Percentiles rank a stretch among this genome's conserved stretches.
Conservation (phyloP, 2,888 invertebrate species). For the Rhorus exstirpatorius region DNA sequence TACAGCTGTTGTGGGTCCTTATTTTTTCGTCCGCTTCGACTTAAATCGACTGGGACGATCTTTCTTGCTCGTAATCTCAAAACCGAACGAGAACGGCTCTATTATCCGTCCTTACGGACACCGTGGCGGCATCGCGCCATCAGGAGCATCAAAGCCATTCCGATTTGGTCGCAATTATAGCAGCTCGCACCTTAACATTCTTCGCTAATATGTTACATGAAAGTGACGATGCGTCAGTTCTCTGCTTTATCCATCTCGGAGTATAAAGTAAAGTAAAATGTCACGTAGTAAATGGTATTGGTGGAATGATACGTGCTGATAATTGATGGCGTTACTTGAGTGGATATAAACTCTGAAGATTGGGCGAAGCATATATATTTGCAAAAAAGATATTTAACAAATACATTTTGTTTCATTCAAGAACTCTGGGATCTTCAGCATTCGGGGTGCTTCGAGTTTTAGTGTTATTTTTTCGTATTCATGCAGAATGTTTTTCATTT, state of each 20-base stretch:
- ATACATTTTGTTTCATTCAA: too few species aligned
- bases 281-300: not conserved
- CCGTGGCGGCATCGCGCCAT: constrained; percentile 38
- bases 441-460: too few species aligned
- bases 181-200: constrained; percentile 46
- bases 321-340: too few species aligned
- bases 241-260: constrained; percentile 12
- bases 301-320: not conserved
- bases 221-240: not conserved
- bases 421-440: too few species aligned
- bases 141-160: constrained; percentile 50
- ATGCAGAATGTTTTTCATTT: too few species aligned
- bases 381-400: too few species aligned
- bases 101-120: constrained; percentile 68
- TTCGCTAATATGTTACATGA: constrained; percentile 9
- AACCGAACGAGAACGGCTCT: constrained; percentile 77
- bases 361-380: too few species aligned
- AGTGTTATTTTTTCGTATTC: too few species aligned
- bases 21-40: constrained; percentile 55
- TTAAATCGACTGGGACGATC: constrained; percentile 41
- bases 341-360: too few species aligned
- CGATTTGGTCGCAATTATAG: constrained; percentile 75
- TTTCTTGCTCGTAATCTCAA: constrained; percentile 75
- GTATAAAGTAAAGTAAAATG: not conserved
- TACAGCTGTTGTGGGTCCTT: constrained; percentile 51